Evolutionary conservation across 2,113 vertebrate genomes (phyloP), one percentile per base, ranked within the genome.

Genomic region (Mesitornis unicolor): DNA sequence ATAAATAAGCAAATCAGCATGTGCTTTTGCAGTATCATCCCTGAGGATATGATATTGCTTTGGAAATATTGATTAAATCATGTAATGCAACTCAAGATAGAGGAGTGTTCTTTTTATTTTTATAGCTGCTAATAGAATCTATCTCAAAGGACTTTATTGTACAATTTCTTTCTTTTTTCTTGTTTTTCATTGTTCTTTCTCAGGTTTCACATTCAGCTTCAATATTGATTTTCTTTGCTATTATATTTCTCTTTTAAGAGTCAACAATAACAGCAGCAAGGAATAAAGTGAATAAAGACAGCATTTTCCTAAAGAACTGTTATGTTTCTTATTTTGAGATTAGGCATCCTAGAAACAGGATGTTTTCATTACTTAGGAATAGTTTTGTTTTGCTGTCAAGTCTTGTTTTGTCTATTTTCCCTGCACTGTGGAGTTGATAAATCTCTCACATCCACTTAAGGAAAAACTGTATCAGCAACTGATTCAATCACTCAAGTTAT

Each of bases 21-120:
- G 13, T 13, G 69, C 20, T 61, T 65, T 31, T 45, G 35, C n/a
- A 43, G 0, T 16, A 47, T 26, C 67, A 33, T 13, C 42, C 36
- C 1, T 2, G 17, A 68, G 35, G 36, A 15, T 18, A 6, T n/a
- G 47, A 12, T 3, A 10, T 7, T 35, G 38, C 45, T 75, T n/a
- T 35, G 73, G 63, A 56, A 40, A 69, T 51, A 16, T 3, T 42
- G 59, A n/a, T 57, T 69, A 48, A 43, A 42, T 24, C 35, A 18
- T 13, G 12, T 38, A 57, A 0, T 11, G 47, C 42, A 33, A 2
- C n/a, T 60, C 48, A 12, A 7, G 35, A 4, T 1, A 40, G 43
- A 73, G 50, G 24, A 53, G 19, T 2, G 18, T 7, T 65, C 45
- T 80, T 54, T 36, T 43, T 80, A 22, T 54, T 43, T 17, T 28